Base-by-base conservation (phyloP, 1,140 invertebrate genomes). In the Oscheius sp. region DNA sequence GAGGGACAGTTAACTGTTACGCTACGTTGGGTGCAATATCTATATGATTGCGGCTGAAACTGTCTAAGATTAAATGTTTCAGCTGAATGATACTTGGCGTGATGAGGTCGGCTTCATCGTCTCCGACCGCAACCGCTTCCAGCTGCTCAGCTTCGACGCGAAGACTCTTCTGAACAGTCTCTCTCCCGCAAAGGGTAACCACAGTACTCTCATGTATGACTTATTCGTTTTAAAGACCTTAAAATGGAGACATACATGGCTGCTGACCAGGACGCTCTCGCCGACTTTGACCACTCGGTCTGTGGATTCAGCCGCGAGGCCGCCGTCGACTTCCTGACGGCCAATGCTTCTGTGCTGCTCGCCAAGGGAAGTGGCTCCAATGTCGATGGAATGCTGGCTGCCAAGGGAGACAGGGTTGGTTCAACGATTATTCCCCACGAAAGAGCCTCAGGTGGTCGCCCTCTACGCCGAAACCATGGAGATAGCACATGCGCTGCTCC, bases 71-170 rank as follows among this genome's bases (percentile, higher is more conserved):
- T 15, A 23, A 13, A 55, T 15, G 23, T 7, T 71, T 32, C 34
- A 71, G 69, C 20, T 64, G 31, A 64, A 55, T 2, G 69, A 71
- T 23, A 42, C 69, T 4, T 72, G 81, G 59, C 77, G 81, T 10
- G 82, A 82, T 46, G 71, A 74, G 59, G 79, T 74, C 59, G 81
- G 81, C 2, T 82, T 82, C 70, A 78, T 84, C 49, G 82, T 82
- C 26, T 72, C 82, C 23, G 81, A 82, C 55, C 72, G 79, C 31
- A 63, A 76, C 36, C 75, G 76, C 36, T 74, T 81, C 20, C 64
- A 74, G 32, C 80, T 84, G 26, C 65, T 66, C 3, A 61, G 73
- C 20, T 55, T 67, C 38, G 65, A 82, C 23, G 73, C 74, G 2
- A 32, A 68, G 0, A 68, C 68, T 26, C 31, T 78, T 28, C 65